These are phyloP conservation scores for Mythimna ferrago DNA, from an alignment of 2,888 invertebrate species.

Conservation along the genomic window DNA sequence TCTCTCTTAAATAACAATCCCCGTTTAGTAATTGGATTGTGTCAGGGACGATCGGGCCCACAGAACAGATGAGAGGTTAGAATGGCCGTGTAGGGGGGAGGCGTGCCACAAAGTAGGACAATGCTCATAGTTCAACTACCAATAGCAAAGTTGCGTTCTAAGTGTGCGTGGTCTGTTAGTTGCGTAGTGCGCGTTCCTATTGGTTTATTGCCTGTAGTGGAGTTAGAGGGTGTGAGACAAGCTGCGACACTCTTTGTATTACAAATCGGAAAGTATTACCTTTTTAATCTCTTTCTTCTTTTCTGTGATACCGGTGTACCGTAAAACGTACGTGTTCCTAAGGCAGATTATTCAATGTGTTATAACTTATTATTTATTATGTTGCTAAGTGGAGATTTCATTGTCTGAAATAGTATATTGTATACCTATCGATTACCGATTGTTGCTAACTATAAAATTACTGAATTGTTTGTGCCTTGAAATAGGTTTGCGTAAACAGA, in stretches of 20 bases:
- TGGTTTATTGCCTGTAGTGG: too few species aligned
- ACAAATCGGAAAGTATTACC: too few species aligned
- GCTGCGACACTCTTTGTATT: too few species aligned
- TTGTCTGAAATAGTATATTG: constrained; percentile 4
- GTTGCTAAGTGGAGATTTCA: constrained; percentile 20
- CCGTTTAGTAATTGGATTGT: constrained; percentile 79
- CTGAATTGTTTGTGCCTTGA: constrained; percentile 9
- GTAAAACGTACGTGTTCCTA: constrained; percentile 37
- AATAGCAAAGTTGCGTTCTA: too few species aligned
- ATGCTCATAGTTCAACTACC: too few species aligned
- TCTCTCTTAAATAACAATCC: constrained; percentile 71
- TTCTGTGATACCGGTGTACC: constrained; percentile 62
- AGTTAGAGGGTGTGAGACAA: too few species aligned
- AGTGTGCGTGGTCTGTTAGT: too few species aligned
- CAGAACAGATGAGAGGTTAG: too few species aligned
- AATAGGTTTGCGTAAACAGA: constrained; percentile 4
- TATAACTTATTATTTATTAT: constrained; percentile 7
- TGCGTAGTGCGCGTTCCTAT: too few species aligned
- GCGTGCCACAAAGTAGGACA: too few species aligned
- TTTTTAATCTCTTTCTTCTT: too few species aligned
- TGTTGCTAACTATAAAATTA: constrained; percentile 18
- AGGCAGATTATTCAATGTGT: constrained; percentile 27
- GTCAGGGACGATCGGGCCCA: constrained; percentile 73
- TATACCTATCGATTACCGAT: neutral
- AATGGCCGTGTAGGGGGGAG: too few species aligned